phyloP scores from a whole-genome alignment of 2,888 invertebrate genomes.

The Cataglyphis livida region DNA sequence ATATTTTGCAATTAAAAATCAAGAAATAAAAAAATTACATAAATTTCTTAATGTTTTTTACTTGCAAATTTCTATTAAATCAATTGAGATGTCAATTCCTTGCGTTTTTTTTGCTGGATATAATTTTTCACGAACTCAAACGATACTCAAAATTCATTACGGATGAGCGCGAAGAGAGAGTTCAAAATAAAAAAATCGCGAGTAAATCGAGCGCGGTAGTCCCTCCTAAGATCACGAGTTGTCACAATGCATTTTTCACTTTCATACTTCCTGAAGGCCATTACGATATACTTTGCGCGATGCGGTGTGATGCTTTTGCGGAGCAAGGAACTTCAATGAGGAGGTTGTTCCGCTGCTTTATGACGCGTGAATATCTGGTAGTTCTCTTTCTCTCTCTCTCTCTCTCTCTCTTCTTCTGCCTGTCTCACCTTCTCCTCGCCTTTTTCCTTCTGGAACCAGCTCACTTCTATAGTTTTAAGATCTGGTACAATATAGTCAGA shows the following conservation, averaged over 20 bases:
- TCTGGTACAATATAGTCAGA: conserved; percentile 69
- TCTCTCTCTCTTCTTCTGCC: neutral
- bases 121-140: neutral
- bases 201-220: conserved; percentile 65
- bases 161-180: conserved; percentile 30
- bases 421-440: neutral
- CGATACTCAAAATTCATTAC: neutral
- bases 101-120: neutral
- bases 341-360: conserved; percentile 78
- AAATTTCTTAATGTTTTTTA: neutral
- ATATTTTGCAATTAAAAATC: neutral
- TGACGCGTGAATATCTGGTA: conserved; percentile 81
- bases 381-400: conserved; percentile 48
- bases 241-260: conserved; percentile 72
- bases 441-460: conserved; percentile 43
- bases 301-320: conserved; percentile 16
- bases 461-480: conserved; percentile 73
- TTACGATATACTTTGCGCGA: conserved; percentile 68
- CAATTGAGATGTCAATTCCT: neutral
- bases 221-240: conserved; percentile 44
- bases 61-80: neutral
- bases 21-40: neutral
- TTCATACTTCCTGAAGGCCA: conserved; percentile 69
- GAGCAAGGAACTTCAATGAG: conserved; percentile 53
- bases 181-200: conserved; percentile 63